Conservation (phyloP, 2,113 vertebrate species). For the Clinocottus analis region DNA sequence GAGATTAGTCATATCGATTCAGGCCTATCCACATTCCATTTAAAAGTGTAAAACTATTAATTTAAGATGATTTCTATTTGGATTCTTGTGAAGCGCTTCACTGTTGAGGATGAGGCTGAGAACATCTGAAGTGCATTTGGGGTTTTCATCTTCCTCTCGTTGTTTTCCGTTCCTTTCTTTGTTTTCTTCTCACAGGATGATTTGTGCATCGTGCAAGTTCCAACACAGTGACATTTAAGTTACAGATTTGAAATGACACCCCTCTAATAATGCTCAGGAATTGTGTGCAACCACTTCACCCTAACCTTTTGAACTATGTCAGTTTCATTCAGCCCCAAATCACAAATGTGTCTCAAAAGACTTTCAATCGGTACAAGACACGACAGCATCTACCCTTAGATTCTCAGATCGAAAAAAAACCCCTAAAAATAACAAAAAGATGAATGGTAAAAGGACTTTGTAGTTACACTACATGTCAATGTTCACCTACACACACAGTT, state of each 20-base stretch:
- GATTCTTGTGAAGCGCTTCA: not conserved
- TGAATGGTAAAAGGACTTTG: too few species aligned
- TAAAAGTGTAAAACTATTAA: slow-evolving; percentile 18
- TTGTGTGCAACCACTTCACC: too few species aligned
- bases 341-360: not conserved
- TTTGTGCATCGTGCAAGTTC: too few species aligned
- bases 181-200: too few species aligned
- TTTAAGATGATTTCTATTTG: slow-evolving; percentile 6
- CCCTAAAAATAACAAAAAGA: not conserved
- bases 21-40: slow-evolving; percentile 2
- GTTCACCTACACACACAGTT: too few species aligned
- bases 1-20: not conserved
- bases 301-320: not conserved
- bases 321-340: not conserved
- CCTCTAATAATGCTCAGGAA: too few species aligned
- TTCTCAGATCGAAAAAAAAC: too few species aligned
- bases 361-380: too few species aligned
- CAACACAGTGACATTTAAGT: too few species aligned
- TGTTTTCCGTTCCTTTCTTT: not conserved
- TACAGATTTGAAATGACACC: too few species aligned
- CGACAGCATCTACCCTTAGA: too few species aligned
- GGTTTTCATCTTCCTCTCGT: not conserved
- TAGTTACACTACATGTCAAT: too few species aligned
- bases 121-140: not conserved
- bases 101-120: not conserved